Base-by-base conservation (phyloP, 2,113 vertebrate genomes). In the Tenebrosternarchus preto region DNA sequence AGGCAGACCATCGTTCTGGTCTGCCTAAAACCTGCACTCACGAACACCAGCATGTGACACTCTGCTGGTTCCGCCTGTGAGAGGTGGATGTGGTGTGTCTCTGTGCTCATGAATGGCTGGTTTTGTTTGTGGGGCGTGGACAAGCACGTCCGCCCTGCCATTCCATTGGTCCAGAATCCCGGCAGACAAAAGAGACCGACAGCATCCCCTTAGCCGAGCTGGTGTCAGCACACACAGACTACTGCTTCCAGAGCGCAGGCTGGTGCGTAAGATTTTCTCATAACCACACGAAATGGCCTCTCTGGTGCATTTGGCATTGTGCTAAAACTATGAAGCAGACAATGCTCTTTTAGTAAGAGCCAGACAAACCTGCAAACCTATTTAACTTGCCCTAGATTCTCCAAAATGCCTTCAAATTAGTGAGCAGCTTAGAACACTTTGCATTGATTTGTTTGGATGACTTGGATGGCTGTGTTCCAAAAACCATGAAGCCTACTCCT, bases 171-270 rank as follows among this genome's bases (percentile, higher is more conserved):
- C 29, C 72, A 55, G 29, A 22, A 56, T 74, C 60, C 19, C n/a
- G n/a, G n/a, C n/a, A 56, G 50, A 80, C 57, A 73, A 74, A 67
- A n/a, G 6, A 80, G 3, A n/a, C 78, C 56, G 46, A 74, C 59
- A 59, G 50, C 17, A 1, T n/a, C 17, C 22, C 57, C 9, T 46
- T 39, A 24, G 27, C 79, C n/a, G 20, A 73, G 50, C 39, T 75
- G 60, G 31, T 29, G 46, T 70, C 50, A 78, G 36, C 31, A 67
- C 7, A 7, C 64, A 67, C 64, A 67, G 36, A 67, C 19, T 29
- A 19, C n/a, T 19, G 63, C 63, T 6, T 0, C 29, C 19, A 22
- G 33, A 19, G 22, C 20, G 3, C 31, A 39, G 64, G 8, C 19
- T 2, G 8, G 9, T 11, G 25, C 39, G 31, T 39, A 36, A 68